A percentile compares a stretch with the other conserved stretches of the same genome.
These are phyloP conservation scores for Nemoura dubitans DNA, from an alignment of 2,888 invertebrate genomes.

Conservation along the genomic window DNA sequence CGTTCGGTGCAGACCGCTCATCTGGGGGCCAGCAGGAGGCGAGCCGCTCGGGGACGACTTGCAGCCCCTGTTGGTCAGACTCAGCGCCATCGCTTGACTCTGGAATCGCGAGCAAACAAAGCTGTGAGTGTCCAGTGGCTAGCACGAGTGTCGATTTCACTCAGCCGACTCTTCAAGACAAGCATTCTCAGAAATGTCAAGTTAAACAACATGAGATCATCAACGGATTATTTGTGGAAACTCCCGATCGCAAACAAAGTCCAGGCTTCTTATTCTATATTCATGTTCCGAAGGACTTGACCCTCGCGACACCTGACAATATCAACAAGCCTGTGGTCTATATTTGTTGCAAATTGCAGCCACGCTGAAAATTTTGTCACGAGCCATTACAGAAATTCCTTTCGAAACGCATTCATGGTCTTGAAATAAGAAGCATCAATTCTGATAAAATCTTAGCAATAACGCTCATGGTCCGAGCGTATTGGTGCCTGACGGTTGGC, in stretches of 20 bases:
- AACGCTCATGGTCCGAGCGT: neutral
- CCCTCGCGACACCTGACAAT: no score
- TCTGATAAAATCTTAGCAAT: neutral
- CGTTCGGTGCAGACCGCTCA: slow-evolving; percentile 55
- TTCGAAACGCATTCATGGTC: neutral
- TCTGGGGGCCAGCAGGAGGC: slow-evolving; percentile 56
- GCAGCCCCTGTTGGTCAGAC: slow-evolving; percentile 47
- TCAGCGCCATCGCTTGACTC: slow-evolving; percentile 55
- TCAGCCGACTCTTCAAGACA: no score
- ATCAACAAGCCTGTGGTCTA: no score
- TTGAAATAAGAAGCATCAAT: neutral
- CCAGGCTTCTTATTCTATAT: no score
- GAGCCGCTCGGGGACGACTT: slow-evolving; percentile 56
- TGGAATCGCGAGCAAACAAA: slow-evolving; percentile 43
- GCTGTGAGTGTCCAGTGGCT: no score
- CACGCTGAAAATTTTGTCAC: no score
- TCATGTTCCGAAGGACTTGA: no score
- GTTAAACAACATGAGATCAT: no score
- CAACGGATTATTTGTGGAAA: neutral
- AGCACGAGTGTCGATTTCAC: no score
- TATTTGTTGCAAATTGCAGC: no score
- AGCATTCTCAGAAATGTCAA: no score
- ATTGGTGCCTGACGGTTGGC: neutral
- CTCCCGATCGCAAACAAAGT: neutral
- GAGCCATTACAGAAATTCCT: neutral